Evolutionary conservation across 2,888 invertebrate genomes (phyloP), one percentile per base, ranked within the genome.

Genomic region (Ophioninae sp.): DNA sequence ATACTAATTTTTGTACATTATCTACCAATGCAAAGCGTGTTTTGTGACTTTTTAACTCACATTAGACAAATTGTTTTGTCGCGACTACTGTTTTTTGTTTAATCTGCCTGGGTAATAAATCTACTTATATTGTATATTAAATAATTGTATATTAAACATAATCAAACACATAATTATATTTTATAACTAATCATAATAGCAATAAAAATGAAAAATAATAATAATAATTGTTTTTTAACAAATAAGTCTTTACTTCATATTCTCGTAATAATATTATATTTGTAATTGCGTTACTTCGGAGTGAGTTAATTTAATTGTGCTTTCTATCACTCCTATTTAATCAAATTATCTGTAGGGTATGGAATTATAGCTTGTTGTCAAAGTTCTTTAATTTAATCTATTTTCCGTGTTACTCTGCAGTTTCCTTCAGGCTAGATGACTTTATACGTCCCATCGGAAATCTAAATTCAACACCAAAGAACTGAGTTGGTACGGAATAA

Each of bases 401-500:
- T 79, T 80, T 41, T 56, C 59, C 64, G 75, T 75, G 65, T 64
- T 56, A 65, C 51, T 37, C 44, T 51, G 71, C n/a, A 82, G 82
- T 82, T 82, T 79, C 79, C 71, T 75, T 58, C 56, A 13, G 72
- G 64, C 69, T 64, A n/a, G 59, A 56, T 67, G 74, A 63, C 59
- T 67, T 61, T 39, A 41, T 59, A 22, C 8, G 59, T 75, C 58
- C 41, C 72, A 67, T 37, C 67, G 75, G 67, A 76, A 83, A 71
- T 79, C 56, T 51, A 51, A 76, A 83, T 79, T 79, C 76, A 79
- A 72, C 72, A 69, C 20, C 17, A 71, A 61, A 56, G 75, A 83
- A 79, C 75, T 71, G 71, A 65, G 51, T 79, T 30, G 56, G 74
- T 79, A 71, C 56, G 8, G 22, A 23, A 44, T 74, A 63, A 51